Conservation (phyloP, 2,888 invertebrate species). For the Leucania comma region DNA sequence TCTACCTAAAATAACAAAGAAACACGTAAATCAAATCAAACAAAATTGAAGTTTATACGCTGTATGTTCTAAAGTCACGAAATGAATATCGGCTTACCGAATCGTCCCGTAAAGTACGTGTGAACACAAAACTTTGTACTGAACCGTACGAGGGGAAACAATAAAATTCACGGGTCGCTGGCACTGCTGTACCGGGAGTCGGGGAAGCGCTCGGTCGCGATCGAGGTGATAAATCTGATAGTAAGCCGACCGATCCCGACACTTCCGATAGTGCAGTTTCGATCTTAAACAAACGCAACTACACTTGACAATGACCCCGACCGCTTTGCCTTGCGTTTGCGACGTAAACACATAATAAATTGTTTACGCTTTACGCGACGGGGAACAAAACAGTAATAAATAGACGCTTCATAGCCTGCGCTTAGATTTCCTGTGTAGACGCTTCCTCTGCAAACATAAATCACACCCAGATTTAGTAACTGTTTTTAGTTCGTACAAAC, state of each 20-base stretch:
- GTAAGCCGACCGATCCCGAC: conserved; percentile 75
- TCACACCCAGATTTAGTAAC: conserved; percentile 31
- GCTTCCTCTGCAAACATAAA: conserved; percentile 39
- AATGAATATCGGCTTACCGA: conserved; percentile 78
- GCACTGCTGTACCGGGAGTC: conserved; percentile 61
- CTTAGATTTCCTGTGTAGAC: conserved; percentile 48
- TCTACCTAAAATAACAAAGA: conserved; percentile 25
- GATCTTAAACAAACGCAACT: conserved; percentile 66
- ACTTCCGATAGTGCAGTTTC: conserved; percentile 76
- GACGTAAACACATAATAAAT: conserved; percentile 42
- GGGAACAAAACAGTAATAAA: conserved; percentile 49
- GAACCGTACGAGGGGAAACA: conserved; percentile 80
- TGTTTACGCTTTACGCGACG: conserved; percentile 47
- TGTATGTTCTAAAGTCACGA: conserved; percentile 59
- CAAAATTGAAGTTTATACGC: conserved; percentile 36
- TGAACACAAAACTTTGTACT: conserved; percentile 81
- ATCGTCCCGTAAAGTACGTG: conserved; percentile 61
- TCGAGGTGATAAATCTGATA: conserved; percentile 78
- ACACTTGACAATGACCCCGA: conserved; percentile 62
- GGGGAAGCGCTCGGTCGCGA: conserved; percentile 69
- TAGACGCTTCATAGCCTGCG: conserved; percentile 32
- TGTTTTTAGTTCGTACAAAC: conserved; percentile 7
- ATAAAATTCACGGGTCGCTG: conserved; percentile 87
- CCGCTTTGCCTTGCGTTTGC: conserved; percentile 38
- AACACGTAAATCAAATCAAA: conserved; percentile 24